Evolutionary conservation across 2,113 vertebrate genomes (phyloP), one percentile per base, ranked within the genome.

Genomic region (Zootoca vivipara): DNA sequence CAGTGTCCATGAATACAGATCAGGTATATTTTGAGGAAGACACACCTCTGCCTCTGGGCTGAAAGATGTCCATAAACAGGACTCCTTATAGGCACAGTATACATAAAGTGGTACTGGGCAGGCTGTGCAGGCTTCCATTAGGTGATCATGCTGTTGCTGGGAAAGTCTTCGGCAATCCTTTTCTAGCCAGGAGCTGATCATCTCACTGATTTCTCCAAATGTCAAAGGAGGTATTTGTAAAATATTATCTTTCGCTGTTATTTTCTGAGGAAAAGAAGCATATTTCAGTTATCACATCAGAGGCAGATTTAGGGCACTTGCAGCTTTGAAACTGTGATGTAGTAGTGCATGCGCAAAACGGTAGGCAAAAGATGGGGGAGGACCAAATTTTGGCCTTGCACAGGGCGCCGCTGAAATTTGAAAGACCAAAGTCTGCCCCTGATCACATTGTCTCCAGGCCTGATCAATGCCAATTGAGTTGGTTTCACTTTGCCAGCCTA

Each of bases 31-130:
- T 46, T 65, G 85, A 35, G 94, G 94, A 7, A 96, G 91, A 65
- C 35, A 85, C 24, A 95, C 79, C 69, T 93, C 92, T 33, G 58
- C 67, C 24, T 90, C 92, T 72, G 85, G 52, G 22, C 89, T 90
- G 87, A 91, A 97, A 42, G 96, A 97, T 26, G 90, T 91, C 96
- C 96, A 97, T 40, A 65, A 75, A n/a, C 42, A 88, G 86, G 93
- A 95, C 87, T 97, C 95, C 40, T 79, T 83, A 82, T 96, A 96
- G 40, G 95, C 95, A 73, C 91, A 89, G 46, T 91, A 87, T 79
- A 96, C 56, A 88, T 95, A 97, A 28, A 97, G 91, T 85, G 96
- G 96, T n/a, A 84, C 88, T n/a, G 96, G 96, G 82, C 96, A 96
- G 56, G 89, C 91, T 65, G 82, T 74, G 79, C 96, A 97, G 5